These are phyloP conservation scores for Diprion similis DNA, from an alignment of 1,140 invertebrate genomes.

Conservation along the genomic window DNA sequence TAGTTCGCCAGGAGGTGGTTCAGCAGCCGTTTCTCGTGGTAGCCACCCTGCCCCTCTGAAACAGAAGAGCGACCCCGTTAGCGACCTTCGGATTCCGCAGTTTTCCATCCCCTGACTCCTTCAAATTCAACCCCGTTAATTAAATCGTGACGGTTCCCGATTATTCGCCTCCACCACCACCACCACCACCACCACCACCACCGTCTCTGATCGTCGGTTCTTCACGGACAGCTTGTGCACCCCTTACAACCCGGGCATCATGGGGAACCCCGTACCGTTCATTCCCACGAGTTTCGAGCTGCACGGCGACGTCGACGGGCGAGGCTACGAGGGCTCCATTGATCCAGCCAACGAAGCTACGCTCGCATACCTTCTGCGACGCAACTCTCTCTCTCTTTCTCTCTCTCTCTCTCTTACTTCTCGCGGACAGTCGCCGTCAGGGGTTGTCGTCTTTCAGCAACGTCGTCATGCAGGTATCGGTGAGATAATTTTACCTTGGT, in stretches of 20 bases:
- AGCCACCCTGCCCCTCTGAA: constrained; percentile 80
- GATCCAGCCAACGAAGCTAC: background rate
- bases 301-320: constrained; percentile 1
- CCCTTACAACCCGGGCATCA: background rate
- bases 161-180: no score
- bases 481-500: background rate
- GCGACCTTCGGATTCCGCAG: constrained; percentile 27
- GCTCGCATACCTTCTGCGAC: constrained; percentile 8
- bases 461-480: constrained; percentile 7
- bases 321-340: constrained; percentile 4
- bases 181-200: no score
- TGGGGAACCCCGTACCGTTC: background rate
- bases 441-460: constrained; percentile 6
- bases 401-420: constrained; percentile 8
- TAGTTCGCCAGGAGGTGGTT: constrained; percentile 90
- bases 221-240: no score
- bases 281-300: constrained; percentile 7
- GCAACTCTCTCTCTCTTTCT: background rate
- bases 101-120: constrained; percentile 27
- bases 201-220: no score
- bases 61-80: constrained; percentile 35
- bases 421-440: constrained; percentile 9
- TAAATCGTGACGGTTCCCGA: background rate
- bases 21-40: constrained; percentile 88
- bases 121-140: background rate